These are phyloP conservation scores for Pristiophorus japonicus DNA, from an alignment of 2,113 vertebrate genomes.

Conservation along the genomic window DNA sequence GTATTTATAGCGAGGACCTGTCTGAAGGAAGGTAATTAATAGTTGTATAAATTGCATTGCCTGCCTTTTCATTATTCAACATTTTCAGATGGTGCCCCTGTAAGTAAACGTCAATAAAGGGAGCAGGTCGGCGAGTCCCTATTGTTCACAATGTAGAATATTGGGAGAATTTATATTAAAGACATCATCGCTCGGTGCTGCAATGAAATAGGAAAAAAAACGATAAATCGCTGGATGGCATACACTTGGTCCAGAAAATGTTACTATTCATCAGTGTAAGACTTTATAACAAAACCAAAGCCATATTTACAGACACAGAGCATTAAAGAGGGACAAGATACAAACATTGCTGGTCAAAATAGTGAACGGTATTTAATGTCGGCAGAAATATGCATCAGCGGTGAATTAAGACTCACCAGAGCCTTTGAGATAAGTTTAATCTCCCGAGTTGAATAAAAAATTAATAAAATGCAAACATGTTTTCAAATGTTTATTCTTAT, in stretches of 20 bases:
- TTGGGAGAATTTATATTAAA: neutral
- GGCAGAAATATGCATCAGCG: neutral
- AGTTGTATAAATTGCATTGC: constrained; percentile 60
- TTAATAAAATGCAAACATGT: neutral
- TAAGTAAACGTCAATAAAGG: constrained; percentile 39
- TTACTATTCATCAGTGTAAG: neutral
- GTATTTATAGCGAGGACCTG: constrained; percentile 60
- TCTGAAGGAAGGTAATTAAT: constrained; percentile 68
- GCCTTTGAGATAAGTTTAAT: neutral
- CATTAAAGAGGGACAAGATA: neutral
- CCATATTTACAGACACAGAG: neutral
- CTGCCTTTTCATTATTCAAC: constrained; percentile 45
- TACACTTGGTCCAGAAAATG: neutral
- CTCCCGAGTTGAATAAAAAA: neutral
- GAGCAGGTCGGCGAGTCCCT: neutral
- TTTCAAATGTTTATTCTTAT: too few species aligned
- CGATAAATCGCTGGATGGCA: neutral
- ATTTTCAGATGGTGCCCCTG: neutral
- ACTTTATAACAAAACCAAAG: neutral
- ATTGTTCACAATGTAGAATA: neutral
- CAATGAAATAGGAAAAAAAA: neutral
- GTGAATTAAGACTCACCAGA: neutral
- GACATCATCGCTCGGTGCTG: too few species aligned
- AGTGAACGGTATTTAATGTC: too few species aligned
- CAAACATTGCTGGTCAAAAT: neutral